phyloP scores from a whole-genome alignment of 2,797 vertebrate species.

The Hemitrygon akajei region DNA sequence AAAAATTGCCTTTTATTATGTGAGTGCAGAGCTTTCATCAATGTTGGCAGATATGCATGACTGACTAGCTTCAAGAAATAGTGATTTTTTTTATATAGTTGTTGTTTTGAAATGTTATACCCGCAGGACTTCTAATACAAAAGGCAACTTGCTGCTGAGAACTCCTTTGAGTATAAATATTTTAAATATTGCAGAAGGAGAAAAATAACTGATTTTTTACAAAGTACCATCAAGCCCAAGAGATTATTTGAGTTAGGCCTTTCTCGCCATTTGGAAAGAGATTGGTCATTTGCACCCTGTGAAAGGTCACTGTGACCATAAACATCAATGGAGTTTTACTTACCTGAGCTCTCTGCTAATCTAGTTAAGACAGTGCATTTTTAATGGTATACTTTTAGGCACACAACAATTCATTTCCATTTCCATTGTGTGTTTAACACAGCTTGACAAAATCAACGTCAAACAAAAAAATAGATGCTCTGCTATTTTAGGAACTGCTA shows the following conservation, averaged over 20 bases:
- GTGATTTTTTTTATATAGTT: background rate
- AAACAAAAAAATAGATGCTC: background rate
- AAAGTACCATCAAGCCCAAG: background rate
- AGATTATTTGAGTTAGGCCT: background rate
- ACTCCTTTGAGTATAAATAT: background rate
- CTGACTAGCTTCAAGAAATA: background rate
- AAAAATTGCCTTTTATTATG: background rate
- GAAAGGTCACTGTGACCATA: background rate
- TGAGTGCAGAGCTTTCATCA: background rate
- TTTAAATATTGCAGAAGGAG: background rate
- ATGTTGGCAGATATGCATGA: background rate
- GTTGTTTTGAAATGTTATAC: background rate
- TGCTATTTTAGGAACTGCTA: too few species aligned
- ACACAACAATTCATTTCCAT: background rate
- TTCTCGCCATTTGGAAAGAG: background rate
- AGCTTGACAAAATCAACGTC: background rate
- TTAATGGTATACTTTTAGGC: background rate
- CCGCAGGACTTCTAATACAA: background rate
- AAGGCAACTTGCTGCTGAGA: background rate
- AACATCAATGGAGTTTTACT: background rate
- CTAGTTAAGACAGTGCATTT: background rate
- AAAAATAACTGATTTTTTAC: slow-evolving; percentile 9
- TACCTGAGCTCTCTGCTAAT: slow-evolving; percentile 9
- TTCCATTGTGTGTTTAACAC: background rate
- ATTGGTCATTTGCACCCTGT: background rate